Evolutionary conservation across 2,113 vertebrate genomes (phyloP), one percentile per base, ranked within the genome.

Genomic region (Excalfactoria chinensis): DNA sequence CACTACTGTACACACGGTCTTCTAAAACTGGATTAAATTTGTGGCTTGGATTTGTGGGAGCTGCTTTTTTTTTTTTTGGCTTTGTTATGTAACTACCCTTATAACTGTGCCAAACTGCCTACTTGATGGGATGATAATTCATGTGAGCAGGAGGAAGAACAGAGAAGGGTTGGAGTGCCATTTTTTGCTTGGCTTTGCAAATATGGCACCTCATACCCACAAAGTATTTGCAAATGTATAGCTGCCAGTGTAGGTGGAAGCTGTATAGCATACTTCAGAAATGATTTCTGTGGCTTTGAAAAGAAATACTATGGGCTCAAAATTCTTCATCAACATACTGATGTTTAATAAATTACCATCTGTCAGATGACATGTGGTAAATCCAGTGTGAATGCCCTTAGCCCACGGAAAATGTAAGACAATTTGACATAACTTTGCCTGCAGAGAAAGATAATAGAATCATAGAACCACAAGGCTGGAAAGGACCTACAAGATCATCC

Each of bases 1-100:
- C 87, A 85, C 88, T 91, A 60, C 67, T 84, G 56, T 83, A 85
- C 82, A 32, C 81, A 86, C 86, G 86, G 81, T 86, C 87, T 88
- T 89, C 78, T 95, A 92, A 85, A 92, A 89, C 56, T 69, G 74
- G 77, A 82, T 55, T 79, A 94, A 82, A 89, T 89, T 81, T 89
- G 95, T 89, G 94, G 88, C 76, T 95, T 91, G 87, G 72, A 80
- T 93, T 85, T 93, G 87, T 83, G 79, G 66, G 79, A 95, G 75
- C 53, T 91, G 85, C 85, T 91, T 89, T 91, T 26, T 25, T 51
- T 51, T 51, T 93, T 91, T 93, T 89, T 92, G 91, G 87, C 89
- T 64, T 83, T 89, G 23, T 93, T 96, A 81, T 58, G 44, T 88
- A 93, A 86, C 91, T 88, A 84, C 64, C 28, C 32, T 85, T 67